These are phyloP conservation scores for Pluvialis apricaria DNA, from an alignment of 2,113 vertebrate genomes.

Conservation along the genomic window DNA sequence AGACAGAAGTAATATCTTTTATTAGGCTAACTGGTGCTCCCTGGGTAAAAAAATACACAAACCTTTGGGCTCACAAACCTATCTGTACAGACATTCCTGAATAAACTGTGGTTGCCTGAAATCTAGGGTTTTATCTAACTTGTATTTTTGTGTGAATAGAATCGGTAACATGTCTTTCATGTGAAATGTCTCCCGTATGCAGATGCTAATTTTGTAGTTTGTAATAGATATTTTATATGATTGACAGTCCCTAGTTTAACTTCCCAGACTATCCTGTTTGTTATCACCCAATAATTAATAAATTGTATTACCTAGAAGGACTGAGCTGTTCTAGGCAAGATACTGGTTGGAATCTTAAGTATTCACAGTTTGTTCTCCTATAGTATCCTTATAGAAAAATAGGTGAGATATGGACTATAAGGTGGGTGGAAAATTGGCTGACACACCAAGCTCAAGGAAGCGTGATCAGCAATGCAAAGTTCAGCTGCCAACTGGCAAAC, in stretches of 20 bases:
- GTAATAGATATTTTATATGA: background rate
- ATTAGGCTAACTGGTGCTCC: background rate
- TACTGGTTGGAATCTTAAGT: background rate
- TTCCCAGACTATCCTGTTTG: background rate
- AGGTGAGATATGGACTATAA: background rate
- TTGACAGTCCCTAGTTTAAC: background rate
- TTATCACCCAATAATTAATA: background rate
- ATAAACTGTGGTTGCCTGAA: background rate
- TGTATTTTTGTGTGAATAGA: background rate
- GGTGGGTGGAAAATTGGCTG: background rate
- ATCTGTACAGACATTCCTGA: background rate
- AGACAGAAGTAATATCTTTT: background rate
- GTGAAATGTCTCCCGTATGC: background rate
- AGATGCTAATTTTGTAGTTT: background rate
- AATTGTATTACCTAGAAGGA: background rate
- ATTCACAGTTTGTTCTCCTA: background rate
- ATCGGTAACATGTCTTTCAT: background rate
- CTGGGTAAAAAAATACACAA: background rate
- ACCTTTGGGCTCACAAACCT: background rate
- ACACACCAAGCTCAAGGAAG: background rate
- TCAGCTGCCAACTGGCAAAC: background rate
- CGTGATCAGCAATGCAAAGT: background rate
- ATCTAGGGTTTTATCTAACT: background rate
- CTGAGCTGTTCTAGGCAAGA: background rate
- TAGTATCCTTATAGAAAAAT: background rate